Base-by-base conservation (phyloP, 2,888 invertebrate genomes). In the Campoplex nolae region DNA sequence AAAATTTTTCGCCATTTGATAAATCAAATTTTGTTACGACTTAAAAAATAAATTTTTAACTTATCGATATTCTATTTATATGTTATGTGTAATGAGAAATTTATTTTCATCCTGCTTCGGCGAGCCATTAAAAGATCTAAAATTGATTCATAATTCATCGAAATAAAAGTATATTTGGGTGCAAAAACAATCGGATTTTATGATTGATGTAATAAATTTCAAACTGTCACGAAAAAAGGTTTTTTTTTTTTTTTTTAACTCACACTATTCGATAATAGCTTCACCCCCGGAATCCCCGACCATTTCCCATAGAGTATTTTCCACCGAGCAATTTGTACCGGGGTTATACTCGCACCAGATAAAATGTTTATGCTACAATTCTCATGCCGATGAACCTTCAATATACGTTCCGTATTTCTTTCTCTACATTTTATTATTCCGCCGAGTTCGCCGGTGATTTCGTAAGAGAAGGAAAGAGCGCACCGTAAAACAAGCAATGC, bases 401-500 rank as follows among this genome's bases (percentile, higher is more conserved):
- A 79, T 58, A 48, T 56, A n/a, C n/a, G 23, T 56, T 38, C 71
- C 70, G 62, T 32, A 7, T 16, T 62, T 67, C 18, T 16, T 48
- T 48, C 38, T 51, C 67, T 75, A 38, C 38, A 13, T 75, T 75
- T 75, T 58, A 58, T 75, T 45, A 42, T 75, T 28, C 56, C 58
- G 58, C 28, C 23, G 13, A 23, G n/a, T 58, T 42, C 56, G 42
- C 58, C 16, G 56, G 74, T 58, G 42, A 58, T 74, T 58, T 58
- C 28, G 74, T 23, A 23, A 42, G 38, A 42, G 38, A 74, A 54
- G 38, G 23, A 76, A 77, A 67, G 62, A 67, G 62, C 18, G n/a
- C 54, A 62, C 67, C 67, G 54, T 67, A 54, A 78, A 78, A 78
- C 54, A 54, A 75, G 74, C 74, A 58, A 58, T 58, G 54, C 58